Percentiles rank a stretch among this genome's conserved stretches.
phyloP scores from a whole-genome alignment of 2,888 invertebrate genomes.

The Aphodius granarius region DNA sequence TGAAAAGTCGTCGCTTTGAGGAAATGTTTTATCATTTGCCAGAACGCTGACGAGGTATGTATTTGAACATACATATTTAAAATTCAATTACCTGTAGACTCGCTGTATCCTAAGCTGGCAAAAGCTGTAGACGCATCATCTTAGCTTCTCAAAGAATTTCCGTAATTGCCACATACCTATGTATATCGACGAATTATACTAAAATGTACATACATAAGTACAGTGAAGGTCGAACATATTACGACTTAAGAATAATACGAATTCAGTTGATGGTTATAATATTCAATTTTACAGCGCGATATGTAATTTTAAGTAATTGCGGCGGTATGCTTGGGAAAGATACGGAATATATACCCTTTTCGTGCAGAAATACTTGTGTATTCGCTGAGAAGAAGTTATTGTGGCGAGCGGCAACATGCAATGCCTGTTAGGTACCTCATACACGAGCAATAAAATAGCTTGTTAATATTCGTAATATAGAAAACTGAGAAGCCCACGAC shows the following conservation, averaged over 20 bases:
- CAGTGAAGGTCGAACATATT: background rate
- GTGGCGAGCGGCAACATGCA: background rate
- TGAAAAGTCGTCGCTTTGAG: no score
- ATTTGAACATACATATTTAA: no score
- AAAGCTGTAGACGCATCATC: no score
- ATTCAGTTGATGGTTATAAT: background rate
- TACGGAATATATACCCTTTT: background rate
- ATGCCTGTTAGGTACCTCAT: background rate
- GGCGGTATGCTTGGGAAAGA: background rate
- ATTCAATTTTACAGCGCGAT: slow-evolving; percentile 1
- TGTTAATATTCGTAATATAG: background rate
- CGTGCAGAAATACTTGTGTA: background rate
- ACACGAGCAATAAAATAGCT: background rate
- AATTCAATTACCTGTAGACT: slow-evolving; percentile 12
- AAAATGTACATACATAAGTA: background rate
- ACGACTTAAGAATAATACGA: background rate
- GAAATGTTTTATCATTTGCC: no score
- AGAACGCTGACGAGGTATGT: no score
- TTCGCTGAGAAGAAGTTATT: background rate
- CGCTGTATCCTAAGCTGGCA: slow-evolving; percentile 1
- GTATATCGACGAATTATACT: background rate
- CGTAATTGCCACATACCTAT: slow-evolving; percentile 3
- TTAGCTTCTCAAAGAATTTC: slow-evolving; percentile 5
- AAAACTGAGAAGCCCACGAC: background rate
- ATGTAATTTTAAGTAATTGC: slow-evolving; percentile 7